phyloP scores from a whole-genome alignment of 1,140 invertebrate species.

The Drosophila tsacasi region DNA sequence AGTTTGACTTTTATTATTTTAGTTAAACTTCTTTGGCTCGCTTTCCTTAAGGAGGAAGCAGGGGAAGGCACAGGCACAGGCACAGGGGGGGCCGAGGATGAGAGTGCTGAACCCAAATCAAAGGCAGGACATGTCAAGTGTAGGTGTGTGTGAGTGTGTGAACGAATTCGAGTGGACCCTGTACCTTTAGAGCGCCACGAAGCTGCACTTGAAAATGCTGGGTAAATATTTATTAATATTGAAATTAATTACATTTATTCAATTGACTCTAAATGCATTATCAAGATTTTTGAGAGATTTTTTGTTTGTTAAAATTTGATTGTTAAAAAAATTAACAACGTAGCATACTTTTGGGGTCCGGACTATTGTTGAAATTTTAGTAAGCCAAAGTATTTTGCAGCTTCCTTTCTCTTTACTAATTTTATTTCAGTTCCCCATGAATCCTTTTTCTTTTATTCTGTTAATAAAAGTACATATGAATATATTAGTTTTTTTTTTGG shows the following conservation, averaged over 20 bases:
- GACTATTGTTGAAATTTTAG: neutral
- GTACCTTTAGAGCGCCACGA: neutral
- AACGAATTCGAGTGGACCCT: constrained; percentile 37
- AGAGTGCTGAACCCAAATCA: constrained; percentile 66
- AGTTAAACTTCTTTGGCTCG: constrained; percentile 68
- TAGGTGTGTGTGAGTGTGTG: constrained; percentile 27
- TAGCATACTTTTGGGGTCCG: no score
- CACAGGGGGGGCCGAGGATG: constrained; percentile 8
- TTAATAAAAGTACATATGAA: neutral
- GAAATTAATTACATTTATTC: no score
- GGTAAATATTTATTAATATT: neutral
- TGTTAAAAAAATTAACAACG: neutral
- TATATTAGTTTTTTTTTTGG: neutral
- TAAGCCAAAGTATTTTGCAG: neutral
- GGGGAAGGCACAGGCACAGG: neutral
- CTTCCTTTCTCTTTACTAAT: neutral
- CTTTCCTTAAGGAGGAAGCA: neutral
- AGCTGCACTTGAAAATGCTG: neutral
- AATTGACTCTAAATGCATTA: no score
- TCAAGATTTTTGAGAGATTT: no score
- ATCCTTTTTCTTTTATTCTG: neutral
- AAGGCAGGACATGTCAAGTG: constrained; percentile 59
- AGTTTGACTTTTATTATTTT: constrained; percentile 83
- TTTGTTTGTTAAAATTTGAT: no score
- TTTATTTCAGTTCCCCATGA: neutral